These are phyloP conservation scores for Atlantisia rogersi DNA, from an alignment of 2,113 vertebrate species.

Conservation along the genomic window DNA sequence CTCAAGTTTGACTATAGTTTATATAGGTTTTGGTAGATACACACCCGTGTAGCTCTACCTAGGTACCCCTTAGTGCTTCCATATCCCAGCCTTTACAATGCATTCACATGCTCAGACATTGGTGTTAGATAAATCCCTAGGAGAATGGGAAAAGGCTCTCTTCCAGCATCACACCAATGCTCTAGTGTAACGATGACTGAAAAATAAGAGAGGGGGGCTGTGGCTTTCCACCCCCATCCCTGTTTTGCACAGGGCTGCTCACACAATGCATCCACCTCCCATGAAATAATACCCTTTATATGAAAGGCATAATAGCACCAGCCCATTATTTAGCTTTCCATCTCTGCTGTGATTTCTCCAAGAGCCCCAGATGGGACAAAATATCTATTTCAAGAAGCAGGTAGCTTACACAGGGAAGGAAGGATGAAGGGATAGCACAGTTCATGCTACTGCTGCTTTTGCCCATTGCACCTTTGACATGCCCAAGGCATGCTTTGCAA, in stretches of 20 bases:
- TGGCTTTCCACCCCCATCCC: no score
- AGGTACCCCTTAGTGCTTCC: neutral
- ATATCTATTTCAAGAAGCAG: neutral
- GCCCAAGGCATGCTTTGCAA: neutral
- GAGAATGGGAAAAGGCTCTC: neutral
- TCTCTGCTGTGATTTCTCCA: neutral
- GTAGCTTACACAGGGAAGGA: neutral
- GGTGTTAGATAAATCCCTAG: neutral
- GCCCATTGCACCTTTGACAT: neutral
- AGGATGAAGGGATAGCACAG: fast-evolving
- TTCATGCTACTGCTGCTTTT: neutral
- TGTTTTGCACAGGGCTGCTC: neutral
- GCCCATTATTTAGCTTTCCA: neutral
- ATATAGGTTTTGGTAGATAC: neutral
- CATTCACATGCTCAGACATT: neutral
- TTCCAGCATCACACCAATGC: neutral
- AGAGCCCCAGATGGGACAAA: neutral
- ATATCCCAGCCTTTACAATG: fast-evolving
- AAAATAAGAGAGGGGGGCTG: neutral
- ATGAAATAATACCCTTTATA: neutral
- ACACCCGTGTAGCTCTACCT: neutral
- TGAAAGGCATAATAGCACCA: neutral
- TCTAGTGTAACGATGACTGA: neutral
- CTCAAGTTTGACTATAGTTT: neutral
- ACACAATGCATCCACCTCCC: neutral